Percentiles rank a stretch among this genome's conserved stretches.
These are phyloP conservation scores for Cephalopterus ornatus DNA, from an alignment of 2,113 vertebrate genomes.

Conservation along the genomic window DNA sequence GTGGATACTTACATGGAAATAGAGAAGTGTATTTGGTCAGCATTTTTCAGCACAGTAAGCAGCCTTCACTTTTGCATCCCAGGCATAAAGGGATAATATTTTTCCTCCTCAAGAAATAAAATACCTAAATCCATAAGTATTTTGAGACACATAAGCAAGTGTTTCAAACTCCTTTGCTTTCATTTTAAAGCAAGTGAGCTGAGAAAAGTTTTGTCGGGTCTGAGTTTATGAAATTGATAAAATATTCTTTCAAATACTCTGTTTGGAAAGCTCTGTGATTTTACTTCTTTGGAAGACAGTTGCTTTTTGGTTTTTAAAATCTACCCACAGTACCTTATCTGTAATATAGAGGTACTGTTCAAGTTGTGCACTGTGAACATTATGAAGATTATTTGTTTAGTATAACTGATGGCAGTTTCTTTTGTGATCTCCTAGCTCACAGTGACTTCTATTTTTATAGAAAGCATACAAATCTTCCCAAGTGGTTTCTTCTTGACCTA, in stretches of 20 bases:
- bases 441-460: not conserved
- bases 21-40: not conserved
- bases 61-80: not conserved
- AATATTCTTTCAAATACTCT: not conserved
- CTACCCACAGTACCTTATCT: not conserved
- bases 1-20: not conserved
- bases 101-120: not conserved
- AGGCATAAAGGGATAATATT: not conserved
- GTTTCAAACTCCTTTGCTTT: not conserved
- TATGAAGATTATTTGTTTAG: not conserved
- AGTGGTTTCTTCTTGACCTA: not conserved
- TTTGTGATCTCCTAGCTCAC: not conserved
- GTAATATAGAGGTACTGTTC: not conserved
- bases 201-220: not conserved
- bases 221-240: not conserved
- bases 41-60: not conserved
- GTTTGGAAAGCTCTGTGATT: not conserved
- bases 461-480: not conserved
- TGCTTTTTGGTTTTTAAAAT: not conserved
- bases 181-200: not conserved
- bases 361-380: rapidly evolving
- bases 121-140: not conserved
- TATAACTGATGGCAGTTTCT: not conserved
- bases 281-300: not conserved
- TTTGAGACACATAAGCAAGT: not conserved